These are phyloP conservation scores for Spea multiplicata DNA, from an alignment of 2,113 vertebrate genomes.

Conservation along the genomic window DNA sequence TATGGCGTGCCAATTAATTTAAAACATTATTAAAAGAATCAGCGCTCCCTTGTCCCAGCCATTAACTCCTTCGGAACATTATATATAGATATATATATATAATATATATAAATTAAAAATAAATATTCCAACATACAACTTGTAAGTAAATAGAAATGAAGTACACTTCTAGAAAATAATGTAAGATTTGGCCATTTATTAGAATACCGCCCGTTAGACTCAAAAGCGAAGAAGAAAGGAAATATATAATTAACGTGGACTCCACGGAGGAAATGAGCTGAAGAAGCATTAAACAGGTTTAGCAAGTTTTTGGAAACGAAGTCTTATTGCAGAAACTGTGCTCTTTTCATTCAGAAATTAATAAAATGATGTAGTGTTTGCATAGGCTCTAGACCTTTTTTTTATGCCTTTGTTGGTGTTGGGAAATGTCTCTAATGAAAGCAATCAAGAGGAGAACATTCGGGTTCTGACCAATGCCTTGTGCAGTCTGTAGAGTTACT, in stretches of 20 bases:
- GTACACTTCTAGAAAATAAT: no score
- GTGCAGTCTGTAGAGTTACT: no score
- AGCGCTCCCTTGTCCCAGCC: constrained; percentile 11
- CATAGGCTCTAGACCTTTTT: neutral
- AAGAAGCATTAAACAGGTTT: constrained; percentile 32
- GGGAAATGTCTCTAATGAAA: neutral
- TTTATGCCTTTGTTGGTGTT: constrained; percentile 8
- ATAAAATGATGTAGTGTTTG: constrained; percentile 20
- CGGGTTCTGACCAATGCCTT: no score
- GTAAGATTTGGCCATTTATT: no score
- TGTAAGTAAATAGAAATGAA: no score
- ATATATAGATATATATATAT: no score
- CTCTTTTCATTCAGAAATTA: constrained; percentile 17
- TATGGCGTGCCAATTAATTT: constrained; percentile 61
- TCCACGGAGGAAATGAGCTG: constrained; percentile 2
- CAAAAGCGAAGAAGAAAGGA: no score
- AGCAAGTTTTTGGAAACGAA: constrained; percentile 20
- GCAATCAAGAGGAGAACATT: no score
- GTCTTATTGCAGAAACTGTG: constrained; percentile 1
- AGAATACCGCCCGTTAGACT: no score
- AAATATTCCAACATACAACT: no score
- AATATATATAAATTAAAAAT: neutral
- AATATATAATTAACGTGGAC: no score
- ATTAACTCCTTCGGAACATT: constrained; percentile 26
- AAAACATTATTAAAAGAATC: constrained; percentile 65